Percentiles rank a stretch among this genome's conserved stretches.
Evolutionary conservation across 1,140 invertebrate species (phyloP).

Genomic region (Metaphire vulgaris): DNA sequence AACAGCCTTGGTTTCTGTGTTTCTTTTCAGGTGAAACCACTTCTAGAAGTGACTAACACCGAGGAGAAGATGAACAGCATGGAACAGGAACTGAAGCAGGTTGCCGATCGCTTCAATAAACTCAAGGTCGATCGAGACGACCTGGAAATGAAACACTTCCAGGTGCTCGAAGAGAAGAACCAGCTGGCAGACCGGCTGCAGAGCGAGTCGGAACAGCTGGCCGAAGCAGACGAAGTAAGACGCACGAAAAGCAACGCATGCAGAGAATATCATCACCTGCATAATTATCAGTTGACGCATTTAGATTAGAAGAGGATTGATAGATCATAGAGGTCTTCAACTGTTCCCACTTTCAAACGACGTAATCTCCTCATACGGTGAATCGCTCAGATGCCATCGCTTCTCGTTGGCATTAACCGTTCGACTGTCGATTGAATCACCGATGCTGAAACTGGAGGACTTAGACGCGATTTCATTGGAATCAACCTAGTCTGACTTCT

Average conservation of each 20-base stretch:
- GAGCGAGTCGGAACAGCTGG: slow-evolving; percentile 75
- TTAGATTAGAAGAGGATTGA: background rate
- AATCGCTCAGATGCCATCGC: background rate
- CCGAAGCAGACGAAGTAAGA: slow-evolving; percentile 81
- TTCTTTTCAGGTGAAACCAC: slow-evolving; percentile 56
- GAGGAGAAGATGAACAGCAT: slow-evolving; percentile 94
- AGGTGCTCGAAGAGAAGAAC: slow-evolving; percentile 82
- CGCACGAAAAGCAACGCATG: no score
- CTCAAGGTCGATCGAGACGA: slow-evolving; percentile 73
- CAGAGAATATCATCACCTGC: no score
- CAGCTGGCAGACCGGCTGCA: slow-evolving; percentile 82
- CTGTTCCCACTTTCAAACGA: background rate
- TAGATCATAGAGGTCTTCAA: background rate
- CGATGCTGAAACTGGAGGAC: no score
- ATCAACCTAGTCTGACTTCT: no score
- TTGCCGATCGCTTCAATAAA: slow-evolving; percentile 77
- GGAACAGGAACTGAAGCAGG: slow-evolving; percentile 89
- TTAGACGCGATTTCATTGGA: no score
- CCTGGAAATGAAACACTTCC: slow-evolving; percentile 50
- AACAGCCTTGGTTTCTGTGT: background rate
- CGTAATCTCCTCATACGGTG: background rate
- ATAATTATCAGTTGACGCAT: background rate
- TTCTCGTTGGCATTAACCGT: background rate
- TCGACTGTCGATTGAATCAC: no score
- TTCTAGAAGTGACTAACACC: slow-evolving; percentile 84